Percentiles rank a stretch among this genome's conserved stretches.
Conservation (phyloP, 2,797 vertebrate species). For the Alectoris magna region DNA sequence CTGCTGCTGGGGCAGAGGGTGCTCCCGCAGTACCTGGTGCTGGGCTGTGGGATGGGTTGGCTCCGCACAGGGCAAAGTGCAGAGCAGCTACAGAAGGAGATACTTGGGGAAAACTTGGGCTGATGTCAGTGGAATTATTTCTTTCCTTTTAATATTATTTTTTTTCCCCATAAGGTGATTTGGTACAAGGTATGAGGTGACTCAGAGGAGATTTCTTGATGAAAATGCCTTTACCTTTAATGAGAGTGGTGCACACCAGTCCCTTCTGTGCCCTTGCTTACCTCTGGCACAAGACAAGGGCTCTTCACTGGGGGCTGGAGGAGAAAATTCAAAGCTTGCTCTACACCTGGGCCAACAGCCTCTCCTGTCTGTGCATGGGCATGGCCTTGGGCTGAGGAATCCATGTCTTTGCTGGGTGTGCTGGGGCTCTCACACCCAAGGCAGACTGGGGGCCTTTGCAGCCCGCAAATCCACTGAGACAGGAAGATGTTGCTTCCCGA, state of each 20-base stretch:
- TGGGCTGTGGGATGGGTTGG: neutral
- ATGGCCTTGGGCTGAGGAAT: neutral
- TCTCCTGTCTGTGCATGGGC: neutral
- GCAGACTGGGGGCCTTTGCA: rapidly evolving
- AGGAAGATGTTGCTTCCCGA: neutral
- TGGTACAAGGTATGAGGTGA: neutral
- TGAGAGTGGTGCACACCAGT: neutral
- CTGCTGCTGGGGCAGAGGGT: no score
- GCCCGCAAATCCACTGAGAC: neutral
- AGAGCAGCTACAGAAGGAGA: neutral
- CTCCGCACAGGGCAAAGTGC: neutral
- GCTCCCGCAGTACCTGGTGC: rapidly evolving
- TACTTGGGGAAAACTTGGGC: neutral
- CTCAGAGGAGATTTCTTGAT: neutral
- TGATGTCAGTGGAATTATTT: neutral
- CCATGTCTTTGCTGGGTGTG: neutral
- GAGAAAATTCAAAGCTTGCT: neutral
- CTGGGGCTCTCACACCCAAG: rapidly evolving
- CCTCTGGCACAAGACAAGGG: neutral
- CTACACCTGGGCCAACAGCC: neutral
- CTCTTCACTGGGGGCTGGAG: neutral
- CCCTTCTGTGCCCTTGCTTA: neutral
- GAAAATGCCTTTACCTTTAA: neutral
- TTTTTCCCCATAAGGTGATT: neutral
- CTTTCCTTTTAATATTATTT: neutral